Conservation (phyloP, 1,140 invertebrate genomes). For the Sitodiplosis mosellana region DNA sequence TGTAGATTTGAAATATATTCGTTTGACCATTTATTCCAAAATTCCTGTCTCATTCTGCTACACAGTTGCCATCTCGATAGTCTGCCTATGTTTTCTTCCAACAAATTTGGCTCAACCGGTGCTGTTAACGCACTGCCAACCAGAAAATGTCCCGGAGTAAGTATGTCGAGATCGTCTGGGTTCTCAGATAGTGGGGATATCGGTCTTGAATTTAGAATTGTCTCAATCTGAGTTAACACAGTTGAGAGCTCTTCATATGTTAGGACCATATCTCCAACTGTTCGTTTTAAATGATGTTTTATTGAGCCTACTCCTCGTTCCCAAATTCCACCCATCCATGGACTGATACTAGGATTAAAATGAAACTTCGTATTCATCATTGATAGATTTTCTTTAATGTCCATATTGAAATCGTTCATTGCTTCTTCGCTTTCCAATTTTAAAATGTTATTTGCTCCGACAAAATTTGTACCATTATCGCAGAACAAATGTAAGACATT, state of each 20-base stretch:
- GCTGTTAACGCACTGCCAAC: neutral
- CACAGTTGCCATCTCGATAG: neutral
- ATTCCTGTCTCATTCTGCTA: neutral
- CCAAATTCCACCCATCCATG: slow-evolving; percentile 12
- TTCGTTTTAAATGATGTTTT: slow-evolving; percentile 3
- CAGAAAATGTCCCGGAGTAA: neutral
- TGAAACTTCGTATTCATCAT: slow-evolving; percentile 5
- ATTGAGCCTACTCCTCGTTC: slow-evolving; percentile 4
- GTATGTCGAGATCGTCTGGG: too few relatives aligned
- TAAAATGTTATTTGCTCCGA: neutral
- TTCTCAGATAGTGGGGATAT: neutral
- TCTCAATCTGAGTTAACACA: neutral
- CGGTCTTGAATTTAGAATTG: neutral
- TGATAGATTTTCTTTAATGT: neutral
- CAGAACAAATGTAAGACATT: slow-evolving; percentile 9
- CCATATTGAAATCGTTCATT: neutral
- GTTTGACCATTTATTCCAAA: neutral
- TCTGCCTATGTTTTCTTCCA: neutral
- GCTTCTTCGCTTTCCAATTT: neutral
- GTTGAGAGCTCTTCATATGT: neutral
- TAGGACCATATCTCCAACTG: neutral
- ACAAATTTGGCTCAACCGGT: neutral
- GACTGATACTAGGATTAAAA: slow-evolving; percentile 11
- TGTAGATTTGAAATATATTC: neutral
- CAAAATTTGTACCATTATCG: slow-evolving; percentile 17